Evolutionary conservation across 2,888 invertebrate species (phyloP).

Genomic region (Eurois occulta): DNA sequence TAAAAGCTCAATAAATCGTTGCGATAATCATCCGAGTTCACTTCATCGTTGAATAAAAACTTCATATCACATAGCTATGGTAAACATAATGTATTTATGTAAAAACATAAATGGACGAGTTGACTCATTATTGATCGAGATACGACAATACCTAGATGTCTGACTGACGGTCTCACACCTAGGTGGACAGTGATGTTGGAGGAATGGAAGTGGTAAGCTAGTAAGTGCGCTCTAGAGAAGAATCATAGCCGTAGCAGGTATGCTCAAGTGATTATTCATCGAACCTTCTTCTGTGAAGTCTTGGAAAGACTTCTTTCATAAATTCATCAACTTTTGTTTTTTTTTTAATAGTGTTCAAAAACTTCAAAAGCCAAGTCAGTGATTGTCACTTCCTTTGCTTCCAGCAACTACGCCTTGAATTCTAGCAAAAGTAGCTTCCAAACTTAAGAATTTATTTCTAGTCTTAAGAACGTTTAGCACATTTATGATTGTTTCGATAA

Average conservation of each 20-base stretch:
- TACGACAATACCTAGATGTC: constrained; percentile 46
- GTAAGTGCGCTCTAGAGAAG: not conserved
- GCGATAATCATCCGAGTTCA: constrained; percentile 33
- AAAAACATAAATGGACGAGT: constrained; percentile 30
- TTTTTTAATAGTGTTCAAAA: not conserved
- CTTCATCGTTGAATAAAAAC: constrained; percentile 18
- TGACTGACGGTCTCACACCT: constrained; percentile 48
- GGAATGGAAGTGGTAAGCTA: constrained; percentile 22
- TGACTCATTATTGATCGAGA: constrained; percentile 61
- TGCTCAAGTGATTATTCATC: no score
- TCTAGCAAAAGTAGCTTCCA: not conserved
- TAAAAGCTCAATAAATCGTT: constrained; percentile 43
- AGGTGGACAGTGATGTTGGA: constrained; percentile 15
- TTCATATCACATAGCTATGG: constrained; percentile 45
- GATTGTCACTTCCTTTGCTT: not conserved
- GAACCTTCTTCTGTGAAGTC: no score
- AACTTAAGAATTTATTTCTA: not conserved
- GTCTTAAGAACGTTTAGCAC: no score
- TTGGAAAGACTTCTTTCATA: no score
- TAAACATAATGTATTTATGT: constrained; percentile 37
- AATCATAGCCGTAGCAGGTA: no score
- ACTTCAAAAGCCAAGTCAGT: not conserved
- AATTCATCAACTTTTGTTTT: not conserved
- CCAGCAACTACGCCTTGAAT: not conserved
- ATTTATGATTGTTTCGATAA: no score